Evolutionary conservation across 1,140 invertebrate genomes (phyloP), one percentile per base, ranked within the genome.

Genomic region (Aphidius gifuensis): DNA sequence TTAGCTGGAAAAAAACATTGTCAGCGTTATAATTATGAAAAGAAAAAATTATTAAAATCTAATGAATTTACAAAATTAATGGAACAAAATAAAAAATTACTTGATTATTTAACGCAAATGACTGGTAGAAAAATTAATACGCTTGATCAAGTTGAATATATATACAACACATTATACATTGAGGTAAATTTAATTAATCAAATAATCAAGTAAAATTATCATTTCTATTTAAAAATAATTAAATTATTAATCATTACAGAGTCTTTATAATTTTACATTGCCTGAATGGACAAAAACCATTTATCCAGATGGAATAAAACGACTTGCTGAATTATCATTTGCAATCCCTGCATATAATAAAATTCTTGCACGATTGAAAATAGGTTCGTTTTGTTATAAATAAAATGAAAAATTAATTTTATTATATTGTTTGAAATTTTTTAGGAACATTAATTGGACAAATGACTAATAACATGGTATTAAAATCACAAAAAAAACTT

Each of bases 161-260:
- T 93, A 16, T 91, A 89, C 70, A 87, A 86, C 69, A 85, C 78
- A 16, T 75, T 93, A 21, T 84, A 80, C 51, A 91, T 93, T 68
- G 90, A 93, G 75, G 81, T 84, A 78, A 46, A 64, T 48, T 39
- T 50, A 6, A 38, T 64, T 11, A 53, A 46, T 53, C 3, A n/a
- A 45, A 6, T 6, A 5, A 58, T 58, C 5, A 61, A 46, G 45
- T 56, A 43, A 48, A 62, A 44, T 57, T 32, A 32, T 32, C 4
- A 32, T 32, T 32, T 3, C 4, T 32, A 32, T 32, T 32, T 32
- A 11, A 11, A 44, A 46, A 47, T 44, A 42, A 43, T 21, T 3
- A 39, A 55, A 45, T 44, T 53, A 0, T 40, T 38, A 21, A 16
- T 64, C 58, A 68, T 69, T 74, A 21, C 60, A 86, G 85, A 72